Conservation (phyloP, 2,113 vertebrate species). For the Oenanthe oenanthe region DNA sequence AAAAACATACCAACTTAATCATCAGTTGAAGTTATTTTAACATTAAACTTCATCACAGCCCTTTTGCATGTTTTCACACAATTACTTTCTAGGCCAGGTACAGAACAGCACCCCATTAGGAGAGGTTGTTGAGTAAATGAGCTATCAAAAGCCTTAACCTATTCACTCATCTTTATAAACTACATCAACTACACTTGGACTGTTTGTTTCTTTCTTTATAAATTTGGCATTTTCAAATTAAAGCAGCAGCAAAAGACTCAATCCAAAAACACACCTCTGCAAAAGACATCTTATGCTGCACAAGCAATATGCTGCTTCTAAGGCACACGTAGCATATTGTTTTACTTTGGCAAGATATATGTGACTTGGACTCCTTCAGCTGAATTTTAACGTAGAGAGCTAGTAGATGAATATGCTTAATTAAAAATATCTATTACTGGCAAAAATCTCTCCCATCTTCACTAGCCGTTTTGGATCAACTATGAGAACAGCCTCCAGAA, state of each 20-base stretch:
- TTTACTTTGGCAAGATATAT: not conserved
- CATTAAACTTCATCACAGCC: not conserved
- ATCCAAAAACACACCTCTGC: not conserved
- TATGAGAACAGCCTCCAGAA: not conserved
- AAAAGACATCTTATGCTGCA: not conserved
- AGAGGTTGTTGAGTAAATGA: not conserved
- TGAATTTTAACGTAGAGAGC: not conserved
- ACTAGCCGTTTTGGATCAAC: not conserved
- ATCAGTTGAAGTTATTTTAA: not conserved
- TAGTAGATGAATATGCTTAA: not conserved
- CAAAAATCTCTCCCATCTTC: not conserved
- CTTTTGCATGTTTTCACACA: not conserved
- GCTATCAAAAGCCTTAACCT: not conserved
- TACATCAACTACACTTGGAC: not conserved
- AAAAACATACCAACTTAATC: not conserved
- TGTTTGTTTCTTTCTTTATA: not conserved
- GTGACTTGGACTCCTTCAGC: not conserved
- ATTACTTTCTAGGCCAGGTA: not conserved
- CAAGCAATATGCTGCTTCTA: not conserved
- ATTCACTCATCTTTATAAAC: not conserved
- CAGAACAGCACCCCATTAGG: not conserved
- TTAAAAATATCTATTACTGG: not conserved
- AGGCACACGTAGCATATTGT: not conserved
- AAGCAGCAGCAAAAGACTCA: not conserved
- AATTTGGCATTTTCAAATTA: not conserved